Conservation (phyloP, 2,797 vertebrate species). For the Amniataba percoides region DNA sequence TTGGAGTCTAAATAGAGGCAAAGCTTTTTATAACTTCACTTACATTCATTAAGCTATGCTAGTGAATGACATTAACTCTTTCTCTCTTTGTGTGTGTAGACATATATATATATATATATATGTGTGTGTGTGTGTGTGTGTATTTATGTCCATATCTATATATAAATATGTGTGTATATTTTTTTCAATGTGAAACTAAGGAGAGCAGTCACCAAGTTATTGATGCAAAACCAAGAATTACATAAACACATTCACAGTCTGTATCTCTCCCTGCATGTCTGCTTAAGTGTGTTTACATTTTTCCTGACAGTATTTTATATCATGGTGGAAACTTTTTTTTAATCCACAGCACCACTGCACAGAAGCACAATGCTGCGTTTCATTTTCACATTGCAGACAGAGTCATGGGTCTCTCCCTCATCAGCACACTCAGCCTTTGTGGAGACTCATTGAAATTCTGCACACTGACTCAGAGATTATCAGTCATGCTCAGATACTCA, state of each 20-base stretch:
- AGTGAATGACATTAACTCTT: not conserved
- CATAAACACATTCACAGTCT: not conserved
- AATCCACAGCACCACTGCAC: not conserved
- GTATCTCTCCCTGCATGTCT: slow-evolving; percentile 3
- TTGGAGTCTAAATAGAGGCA: slow-evolving; percentile 1
- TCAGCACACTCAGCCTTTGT: not conserved
- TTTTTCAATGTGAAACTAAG: not conserved
- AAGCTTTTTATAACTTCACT: not conserved
- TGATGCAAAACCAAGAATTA: slow-evolving; percentile 3
- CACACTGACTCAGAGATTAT: slow-evolving; percentile 27
- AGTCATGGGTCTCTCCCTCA: slow-evolving; percentile 31
- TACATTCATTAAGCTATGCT: fast-evolving
- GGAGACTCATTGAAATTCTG: slow-evolving; percentile 15
- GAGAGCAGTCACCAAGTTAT: not conserved
- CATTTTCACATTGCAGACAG: not conserved
- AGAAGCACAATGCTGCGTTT: not conserved
- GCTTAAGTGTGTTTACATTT: slow-evolving; percentile 20
- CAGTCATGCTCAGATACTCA: slow-evolving; percentile 2
- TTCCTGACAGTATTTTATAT: slow-evolving; percentile 4
- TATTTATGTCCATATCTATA: no score
- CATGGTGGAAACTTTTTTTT: no score
- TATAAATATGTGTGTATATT: no score
- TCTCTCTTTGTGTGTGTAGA: no score
- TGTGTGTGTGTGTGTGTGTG: no score
- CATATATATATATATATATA: no score